Conservation (phyloP, 2,797 vertebrate genomes). For the Takifugu ocellatus region DNA sequence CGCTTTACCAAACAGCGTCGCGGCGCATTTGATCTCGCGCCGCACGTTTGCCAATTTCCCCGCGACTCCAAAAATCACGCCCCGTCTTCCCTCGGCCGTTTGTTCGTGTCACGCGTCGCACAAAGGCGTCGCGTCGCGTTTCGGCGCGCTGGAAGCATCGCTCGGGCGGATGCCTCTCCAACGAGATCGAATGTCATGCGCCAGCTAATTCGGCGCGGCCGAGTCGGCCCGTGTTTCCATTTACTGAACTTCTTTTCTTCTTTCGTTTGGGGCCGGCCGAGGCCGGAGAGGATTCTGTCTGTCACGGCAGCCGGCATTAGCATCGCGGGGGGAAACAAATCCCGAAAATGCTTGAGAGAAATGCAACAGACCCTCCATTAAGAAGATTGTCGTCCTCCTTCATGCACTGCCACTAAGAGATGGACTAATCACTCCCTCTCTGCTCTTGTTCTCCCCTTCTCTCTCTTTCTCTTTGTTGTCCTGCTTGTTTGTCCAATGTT, state of each 20-base stretch:
- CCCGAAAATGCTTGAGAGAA: slow-evolving; percentile 36
- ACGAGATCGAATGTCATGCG: slow-evolving; percentile 14
- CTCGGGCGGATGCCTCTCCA: slow-evolving; percentile 7
- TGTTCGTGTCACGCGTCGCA: slow-evolving; percentile 14
- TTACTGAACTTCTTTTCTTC: slow-evolving; percentile 29
- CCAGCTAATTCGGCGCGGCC: slow-evolving; percentile 32
- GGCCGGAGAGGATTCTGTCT: slow-evolving; percentile 30
- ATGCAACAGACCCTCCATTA: slow-evolving; percentile 44
- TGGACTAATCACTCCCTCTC: slow-evolving; percentile 59
- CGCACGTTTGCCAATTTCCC: slow-evolving; percentile 19
- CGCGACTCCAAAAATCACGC: slow-evolving; percentile 14
- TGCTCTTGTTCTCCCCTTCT: slow-evolving; percentile 39
- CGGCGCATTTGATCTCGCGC: slow-evolving; percentile 20
- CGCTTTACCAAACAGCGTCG: slow-evolving; percentile 10
- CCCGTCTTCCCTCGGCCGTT: slow-evolving; percentile 3
- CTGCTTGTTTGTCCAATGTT: slow-evolving; percentile 44
- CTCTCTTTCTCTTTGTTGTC: slow-evolving; percentile 25
- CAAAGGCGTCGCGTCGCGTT: slow-evolving; percentile 14
- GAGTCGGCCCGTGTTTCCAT: slow-evolving; percentile 43
- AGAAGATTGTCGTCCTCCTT: slow-evolving; percentile 44
- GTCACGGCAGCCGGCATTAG: slow-evolving; percentile 30
- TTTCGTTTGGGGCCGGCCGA: slow-evolving; percentile 20
- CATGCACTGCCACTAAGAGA: slow-evolving; percentile 62
- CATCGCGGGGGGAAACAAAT: slow-evolving; percentile 19
- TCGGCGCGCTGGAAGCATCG: slow-evolving; percentile 21